These are phyloP conservation scores for Ochlodes sylvanus DNA, from an alignment of 2,888 invertebrate genomes.

Conservation along the genomic window DNA sequence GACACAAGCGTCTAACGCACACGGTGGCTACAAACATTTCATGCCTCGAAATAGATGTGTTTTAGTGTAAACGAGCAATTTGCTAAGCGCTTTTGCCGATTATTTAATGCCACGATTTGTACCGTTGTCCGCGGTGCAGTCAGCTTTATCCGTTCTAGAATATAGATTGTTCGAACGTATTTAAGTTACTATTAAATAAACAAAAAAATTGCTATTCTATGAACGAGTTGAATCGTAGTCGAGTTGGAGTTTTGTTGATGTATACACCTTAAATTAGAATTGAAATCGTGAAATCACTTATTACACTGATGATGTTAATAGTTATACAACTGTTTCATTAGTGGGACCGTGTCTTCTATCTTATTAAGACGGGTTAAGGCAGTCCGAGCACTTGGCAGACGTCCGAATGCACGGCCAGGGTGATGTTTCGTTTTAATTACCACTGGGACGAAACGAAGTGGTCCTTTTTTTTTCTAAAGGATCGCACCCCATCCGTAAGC, in stretches of 20 bases:
- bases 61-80: constrained; percentile 31
- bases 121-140: background rate
- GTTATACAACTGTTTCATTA: too few relatives aligned
- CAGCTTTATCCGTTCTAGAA: background rate
- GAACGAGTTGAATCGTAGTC: too few relatives aligned
- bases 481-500: constrained; percentile 11
- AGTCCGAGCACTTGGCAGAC: too few relatives aligned
- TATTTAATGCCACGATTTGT: constrained; percentile 27
- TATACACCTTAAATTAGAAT: too few relatives aligned
- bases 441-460: background rate
- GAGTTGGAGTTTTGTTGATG: too few relatives aligned
- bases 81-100: constrained; percentile 27
- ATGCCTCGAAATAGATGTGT: constrained; percentile 29
- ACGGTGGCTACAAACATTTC: constrained; percentile 20
- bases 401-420: too few relatives aligned
- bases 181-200: too few relatives aligned
- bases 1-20: background rate
- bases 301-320: too few relatives aligned
- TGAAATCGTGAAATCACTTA: too few relatives aligned
- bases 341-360: too few relatives aligned
- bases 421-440: background rate
- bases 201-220: too few relatives aligned
- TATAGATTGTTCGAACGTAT: background rate
- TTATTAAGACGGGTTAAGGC: too few relatives aligned
- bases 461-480: constrained; percentile 1